A percentile compares a stretch with the other conserved stretches of the same genome.
Conservation (phyloP, 2,113 vertebrate genomes). For the Notarius quadriscutis region DNA sequence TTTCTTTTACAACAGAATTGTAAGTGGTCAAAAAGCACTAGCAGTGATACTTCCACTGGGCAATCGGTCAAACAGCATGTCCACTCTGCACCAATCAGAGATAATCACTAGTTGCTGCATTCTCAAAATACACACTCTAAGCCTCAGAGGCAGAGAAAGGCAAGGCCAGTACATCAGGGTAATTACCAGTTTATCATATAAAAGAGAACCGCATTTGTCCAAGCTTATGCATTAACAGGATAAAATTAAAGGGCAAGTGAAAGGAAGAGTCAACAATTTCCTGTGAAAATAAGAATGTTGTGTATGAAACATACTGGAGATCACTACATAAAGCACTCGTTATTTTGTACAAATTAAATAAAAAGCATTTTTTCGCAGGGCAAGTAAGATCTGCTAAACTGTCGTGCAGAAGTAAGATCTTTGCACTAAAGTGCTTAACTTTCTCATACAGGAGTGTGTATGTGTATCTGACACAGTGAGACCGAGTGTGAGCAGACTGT, state of each 20-base stretch:
- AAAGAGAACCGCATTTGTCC: conserved; percentile 35
- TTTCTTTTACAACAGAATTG: conserved; percentile 39
- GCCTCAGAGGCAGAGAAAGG: conserved; percentile 22
- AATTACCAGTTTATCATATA: conserved; percentile 52
- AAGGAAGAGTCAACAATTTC: not conserved
- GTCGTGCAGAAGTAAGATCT: not conserved
- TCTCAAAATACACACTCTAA: conserved; percentile 27
- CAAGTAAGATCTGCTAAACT: not conserved
- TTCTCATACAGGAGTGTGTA: not conserved
- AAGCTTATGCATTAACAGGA: conserved; percentile 36
- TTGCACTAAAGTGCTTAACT: not conserved
- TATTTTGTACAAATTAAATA: conserved; percentile 19
- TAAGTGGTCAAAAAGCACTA: conserved; percentile 37
- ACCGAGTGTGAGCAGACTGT: conserved; percentile 26
- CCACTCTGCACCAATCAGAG: conserved; percentile 54
- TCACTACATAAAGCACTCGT: conserved; percentile 1
- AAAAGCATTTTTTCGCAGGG: conserved; percentile 31
- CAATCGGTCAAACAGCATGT: conserved; percentile 54
- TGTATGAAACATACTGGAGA: conserved; percentile 13
- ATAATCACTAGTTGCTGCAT: conserved; percentile 55
- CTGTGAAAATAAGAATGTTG: conserved; percentile 11
- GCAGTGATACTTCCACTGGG: conserved; percentile 33
- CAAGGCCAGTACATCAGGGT: conserved; percentile 38
- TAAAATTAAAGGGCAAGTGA: conserved; percentile 40
- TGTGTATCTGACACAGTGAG: not conserved